A percentile compares a stretch with the other conserved stretches of the same genome.
Evolutionary conservation across 1,140 invertebrate genomes (phyloP).

Genomic region (Macrobrachium rosenbergii): DNA sequence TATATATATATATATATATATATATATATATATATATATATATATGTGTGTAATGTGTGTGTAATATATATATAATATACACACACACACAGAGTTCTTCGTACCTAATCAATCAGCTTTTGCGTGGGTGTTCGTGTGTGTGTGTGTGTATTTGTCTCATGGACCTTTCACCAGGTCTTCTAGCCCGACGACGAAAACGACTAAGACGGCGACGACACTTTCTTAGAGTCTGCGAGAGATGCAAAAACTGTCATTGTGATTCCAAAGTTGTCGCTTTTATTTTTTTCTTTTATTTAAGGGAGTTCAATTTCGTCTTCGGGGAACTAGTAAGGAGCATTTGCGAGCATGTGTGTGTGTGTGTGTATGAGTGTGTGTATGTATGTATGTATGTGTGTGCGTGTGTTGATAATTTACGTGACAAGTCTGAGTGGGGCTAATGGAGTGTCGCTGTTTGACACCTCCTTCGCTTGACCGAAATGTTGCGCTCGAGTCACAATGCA

Average conservation of each 20-base stretch:
- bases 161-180: neutral
- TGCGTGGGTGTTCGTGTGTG: constrained; percentile 27
- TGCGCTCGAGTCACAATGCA: constrained; percentile 29
- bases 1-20: no score
- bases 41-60: constrained; percentile 13
- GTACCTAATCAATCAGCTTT: neutral
- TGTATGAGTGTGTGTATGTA: constrained; percentile 37
- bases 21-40: neutral
- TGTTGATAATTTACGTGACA: constrained; percentile 63
- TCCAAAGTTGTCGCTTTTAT: no score
- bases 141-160: constrained; percentile 25
- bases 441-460: constrained; percentile 63
- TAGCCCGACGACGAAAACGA: no score
- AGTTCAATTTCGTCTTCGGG: no score
- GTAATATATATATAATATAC: neutral
- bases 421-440: constrained; percentile 60
- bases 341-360: constrained; percentile 37
- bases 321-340: neutral
- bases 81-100: neutral
- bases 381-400: constrained; percentile 51
- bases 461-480: constrained; percentile 51
- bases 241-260: neutral
- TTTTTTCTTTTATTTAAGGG: no score
- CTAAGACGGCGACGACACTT: no score
- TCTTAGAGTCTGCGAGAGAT: constrained; percentile 1